Conservation (phyloP, 2,888 invertebrate genomes). For the Agrilus biguttatus region DNA sequence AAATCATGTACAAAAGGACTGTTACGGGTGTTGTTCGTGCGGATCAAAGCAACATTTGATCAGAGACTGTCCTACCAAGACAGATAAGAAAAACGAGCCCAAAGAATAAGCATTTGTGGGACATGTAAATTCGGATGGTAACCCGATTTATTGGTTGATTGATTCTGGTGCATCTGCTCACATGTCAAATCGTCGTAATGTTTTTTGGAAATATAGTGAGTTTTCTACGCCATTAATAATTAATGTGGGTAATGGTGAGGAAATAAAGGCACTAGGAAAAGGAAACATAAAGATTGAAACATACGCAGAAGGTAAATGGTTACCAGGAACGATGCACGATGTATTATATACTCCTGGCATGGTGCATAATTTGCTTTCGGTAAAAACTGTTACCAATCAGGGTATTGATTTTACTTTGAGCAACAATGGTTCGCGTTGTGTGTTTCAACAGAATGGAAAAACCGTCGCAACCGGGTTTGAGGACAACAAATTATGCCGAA, state of each 20-base stretch:
- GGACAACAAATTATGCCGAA: no score
- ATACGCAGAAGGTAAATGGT: neutral
- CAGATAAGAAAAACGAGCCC: no score
- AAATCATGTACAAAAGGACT: constrained; percentile 3
- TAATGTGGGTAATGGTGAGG: neutral
- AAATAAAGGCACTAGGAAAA: neutral
- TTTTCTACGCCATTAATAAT: neutral
- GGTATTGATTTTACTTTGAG: neutral
- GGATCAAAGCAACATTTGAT: no score
- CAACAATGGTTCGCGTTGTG: no score
- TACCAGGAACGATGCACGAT: neutral
- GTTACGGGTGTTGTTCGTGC: no score
- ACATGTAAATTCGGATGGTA: neutral
- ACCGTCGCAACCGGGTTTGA: no score
- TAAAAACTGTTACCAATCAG: neutral
- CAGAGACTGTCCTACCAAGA: no score
- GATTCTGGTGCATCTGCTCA: constrained; percentile 1
- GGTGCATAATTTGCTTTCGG: neutral
- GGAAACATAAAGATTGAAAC: neutral
- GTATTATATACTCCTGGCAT: neutral
- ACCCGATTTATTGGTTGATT: neutral
- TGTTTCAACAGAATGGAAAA: no score
- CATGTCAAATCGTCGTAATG: neutral
- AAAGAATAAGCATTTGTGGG: no score
- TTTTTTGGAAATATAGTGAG: neutral